phyloP scores from a whole-genome alignment of 2,113 vertebrate species.

The Prinia subflava region DNA sequence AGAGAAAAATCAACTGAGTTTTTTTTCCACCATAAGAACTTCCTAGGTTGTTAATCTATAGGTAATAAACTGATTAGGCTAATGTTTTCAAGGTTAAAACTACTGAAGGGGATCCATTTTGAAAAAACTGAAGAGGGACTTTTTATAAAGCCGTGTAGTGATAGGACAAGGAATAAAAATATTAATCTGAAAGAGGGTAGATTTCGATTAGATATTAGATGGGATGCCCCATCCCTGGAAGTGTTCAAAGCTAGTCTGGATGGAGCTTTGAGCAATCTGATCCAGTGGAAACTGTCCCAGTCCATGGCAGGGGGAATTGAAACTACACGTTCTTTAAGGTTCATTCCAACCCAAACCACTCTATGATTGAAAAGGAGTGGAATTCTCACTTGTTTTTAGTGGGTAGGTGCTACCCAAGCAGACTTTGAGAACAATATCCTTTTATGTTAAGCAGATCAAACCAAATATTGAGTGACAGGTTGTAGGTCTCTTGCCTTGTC shows the following conservation, averaged over 20 bases:
- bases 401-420: neutral
- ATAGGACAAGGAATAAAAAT: neutral
- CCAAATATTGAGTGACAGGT: too few species aligned
- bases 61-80: neutral
- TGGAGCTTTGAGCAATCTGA: neutral
- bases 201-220: neutral
- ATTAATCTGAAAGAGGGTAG: neutral
- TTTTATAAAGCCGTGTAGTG: neutral
- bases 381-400: neutral
- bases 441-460: neutral
- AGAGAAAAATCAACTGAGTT: neutral
- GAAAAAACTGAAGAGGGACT: neutral
- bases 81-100: neutral
- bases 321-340: neutral
- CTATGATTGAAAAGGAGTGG: neutral
- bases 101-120: neutral
- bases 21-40: neutral
- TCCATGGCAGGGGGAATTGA: neutral
- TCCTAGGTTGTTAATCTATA: neutral
- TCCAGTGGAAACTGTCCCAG: neutral
- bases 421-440: neutral
- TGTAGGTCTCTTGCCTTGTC: neutral
- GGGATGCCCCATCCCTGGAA: neutral
- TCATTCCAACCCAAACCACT: neutral
- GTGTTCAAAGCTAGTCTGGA: neutral